Base-by-base conservation (phyloP, 2,888 invertebrate species). In the Melitaea athalia region DNA sequence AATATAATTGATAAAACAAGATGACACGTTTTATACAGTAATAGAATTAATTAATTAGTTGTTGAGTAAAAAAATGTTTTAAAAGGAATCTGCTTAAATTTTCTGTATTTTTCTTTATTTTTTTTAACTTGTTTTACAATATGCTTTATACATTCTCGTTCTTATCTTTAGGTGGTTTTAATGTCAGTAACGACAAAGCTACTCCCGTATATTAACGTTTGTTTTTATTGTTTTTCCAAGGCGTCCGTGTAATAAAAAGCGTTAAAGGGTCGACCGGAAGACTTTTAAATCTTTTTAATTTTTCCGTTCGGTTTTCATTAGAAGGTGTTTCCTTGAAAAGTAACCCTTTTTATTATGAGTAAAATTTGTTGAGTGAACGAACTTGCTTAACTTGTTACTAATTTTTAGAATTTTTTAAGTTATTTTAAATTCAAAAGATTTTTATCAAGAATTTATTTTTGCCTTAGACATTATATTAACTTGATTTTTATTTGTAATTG, bases 201-300 rank as follows among this genome's bases (percentile, higher is more conserved):
- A 38, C 17, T 47, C 52, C 45, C 45, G 47, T 57, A 59, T 45
- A 59, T 63, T 61, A n/a, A 43, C 53, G 33, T 59, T 66, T 52
- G 59, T 67, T 65, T 66, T 66, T 66, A 66, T 59, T 60, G 52
- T 53, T 60, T 60, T 69, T 47, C 61, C 64, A 49, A 55, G 55
- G 31, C 65, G 43, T 24, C 59, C 59, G n/a, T n/a, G 60, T 47
- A 66, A 67, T 64, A 63, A 67, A 67, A 70, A 42, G 60, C 60
- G 55, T 67, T 55, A 52, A 49, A 17, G 64, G 38, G 59, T 43
- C 64, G 62, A 31, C 50, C 52, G 50, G 49, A n/a, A 38, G 8
- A 49, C 50, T 65, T 60, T 70, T 67, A 70, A 67, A 64, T 70
- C 70, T 57, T 70, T 70, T 67, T 64, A 61, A 70, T 43, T 61